phyloP scores from a whole-genome alignment of 2,797 vertebrate species.

The Alfaro cultratus region DNA sequence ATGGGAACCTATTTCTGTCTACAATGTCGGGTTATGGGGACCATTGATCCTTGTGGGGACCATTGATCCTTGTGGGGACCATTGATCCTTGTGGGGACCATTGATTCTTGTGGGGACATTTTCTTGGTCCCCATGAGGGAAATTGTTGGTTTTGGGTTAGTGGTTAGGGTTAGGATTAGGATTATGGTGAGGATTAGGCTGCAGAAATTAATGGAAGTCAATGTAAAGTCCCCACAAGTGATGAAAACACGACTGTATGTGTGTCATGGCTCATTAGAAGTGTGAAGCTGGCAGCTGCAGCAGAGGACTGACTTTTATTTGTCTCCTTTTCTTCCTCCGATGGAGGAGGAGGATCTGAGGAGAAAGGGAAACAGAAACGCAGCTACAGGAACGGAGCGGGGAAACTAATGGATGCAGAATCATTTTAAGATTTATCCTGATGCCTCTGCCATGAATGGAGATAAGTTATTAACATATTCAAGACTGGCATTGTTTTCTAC shows the following conservation, averaged over 20 bases:
- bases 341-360: conserved; percentile 23
- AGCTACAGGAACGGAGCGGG: background rate
- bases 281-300: conserved; percentile 21
- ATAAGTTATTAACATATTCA: background rate
- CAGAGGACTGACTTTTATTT: conserved; percentile 26
- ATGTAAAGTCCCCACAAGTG: background rate
- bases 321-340: conserved; percentile 19
- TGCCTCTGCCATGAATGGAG: background rate
- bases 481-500: background rate
- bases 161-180: too few relatives aligned
- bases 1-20: too few relatives aligned
- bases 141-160: too few relatives aligned
- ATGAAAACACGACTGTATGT: background rate
- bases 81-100: too few relatives aligned
- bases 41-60: too few relatives aligned
- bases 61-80: too few relatives aligned
- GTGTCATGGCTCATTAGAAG: conserved; percentile 29
- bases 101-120: too few relatives aligned
- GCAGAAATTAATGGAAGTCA: too few relatives aligned
- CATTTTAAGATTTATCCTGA: conserved; percentile 15
- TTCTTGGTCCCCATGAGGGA: too few relatives aligned
- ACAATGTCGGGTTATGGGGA: too few relatives aligned
- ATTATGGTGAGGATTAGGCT: too few relatives aligned
- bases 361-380: conserved; percentile 19
- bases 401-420: conserved; percentile 25